Evolutionary conservation across 1,140 invertebrate species (phyloP), one percentile per base, ranked within the genome.

Genomic region (Pseudomyrmex sp.): DNA sequence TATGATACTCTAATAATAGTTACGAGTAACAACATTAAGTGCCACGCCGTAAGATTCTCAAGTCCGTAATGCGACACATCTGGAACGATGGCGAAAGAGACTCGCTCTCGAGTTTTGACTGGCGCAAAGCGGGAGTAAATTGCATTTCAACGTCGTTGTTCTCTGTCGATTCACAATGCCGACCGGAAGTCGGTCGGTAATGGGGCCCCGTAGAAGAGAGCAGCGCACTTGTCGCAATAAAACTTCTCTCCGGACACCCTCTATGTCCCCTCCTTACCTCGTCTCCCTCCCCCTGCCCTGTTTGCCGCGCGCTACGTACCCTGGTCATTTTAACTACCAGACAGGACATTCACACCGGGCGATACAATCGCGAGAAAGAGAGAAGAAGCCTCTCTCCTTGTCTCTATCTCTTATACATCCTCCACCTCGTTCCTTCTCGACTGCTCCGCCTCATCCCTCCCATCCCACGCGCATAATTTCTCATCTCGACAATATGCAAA

Each of bases 161-260:
- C 88, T 74, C 77, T 73, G 84, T 65, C 79, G 89, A 91, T 92
- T 89, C 89, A 91, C 90, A 76, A 79, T 84, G 85, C 83, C 85
- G 85, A 84, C 90, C 90, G 91, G 91, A 93, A 93, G 90, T 88
- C 85, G 89, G 61, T 86, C 77, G 86, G 85, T 92, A 92, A 91
- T 91, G 76, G 88, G 87, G 86, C 85, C 35, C 89, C 88, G 91
- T 77, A 91, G 90, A 93, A 93, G 89, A 93, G 91, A 93, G 92
- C 92, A 93, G 90, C 87, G 91, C 92, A 92, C 92, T 93, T 93
- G 92, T 93, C 91, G 91, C 89, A 92, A 92, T 93, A 92, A 93
- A 93, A 92, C 90, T 91, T 88, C 85, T 84, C 88, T 86, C 84
- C 76, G 70, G 79, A 84, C 85, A 85, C 83, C 74, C 84, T 23